Percentiles rank a stretch among this genome's conserved stretches.
phyloP scores from a whole-genome alignment of 2,113 vertebrate species.

The Chloropsis hardwickii region DNA sequence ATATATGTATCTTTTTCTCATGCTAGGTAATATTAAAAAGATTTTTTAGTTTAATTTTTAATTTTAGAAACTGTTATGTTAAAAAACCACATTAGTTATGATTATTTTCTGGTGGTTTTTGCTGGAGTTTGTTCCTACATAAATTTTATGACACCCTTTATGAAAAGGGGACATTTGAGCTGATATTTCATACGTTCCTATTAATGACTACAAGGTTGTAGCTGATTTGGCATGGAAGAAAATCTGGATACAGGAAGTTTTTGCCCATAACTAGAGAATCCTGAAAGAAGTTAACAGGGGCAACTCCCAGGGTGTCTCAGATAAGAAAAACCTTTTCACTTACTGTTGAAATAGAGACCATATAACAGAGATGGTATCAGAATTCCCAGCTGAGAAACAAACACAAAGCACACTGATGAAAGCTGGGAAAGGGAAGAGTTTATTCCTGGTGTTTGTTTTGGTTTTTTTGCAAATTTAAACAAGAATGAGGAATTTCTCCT shows the following conservation, averaged over 20 bases:
- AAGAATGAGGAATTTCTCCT: not conserved
- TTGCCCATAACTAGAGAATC: not conserved
- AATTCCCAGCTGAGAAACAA: not conserved
- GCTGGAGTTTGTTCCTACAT: not conserved
- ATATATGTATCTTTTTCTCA: not conserved
- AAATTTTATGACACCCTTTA: not conserved
- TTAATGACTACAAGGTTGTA: not conserved
- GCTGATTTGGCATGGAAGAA: not conserved
- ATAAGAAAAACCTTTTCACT: not conserved
- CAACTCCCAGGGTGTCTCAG: not conserved
- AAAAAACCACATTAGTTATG: not conserved
- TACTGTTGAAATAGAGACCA: not conserved
- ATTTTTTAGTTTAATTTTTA: not conserved
- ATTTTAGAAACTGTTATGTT: not conserved
- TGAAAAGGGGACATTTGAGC: not conserved
- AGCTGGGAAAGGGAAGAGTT: not conserved
- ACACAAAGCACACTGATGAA: not conserved
- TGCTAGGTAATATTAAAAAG: not conserved
- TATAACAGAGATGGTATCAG: not conserved
- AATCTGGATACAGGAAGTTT: not conserved
- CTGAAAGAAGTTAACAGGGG: not conserved
- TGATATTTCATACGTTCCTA: not conserved
- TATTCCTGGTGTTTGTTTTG: not conserved
- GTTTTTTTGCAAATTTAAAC: not conserved
- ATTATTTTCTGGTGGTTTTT: fast-evolving